Percentiles rank a stretch among this genome's conserved stretches.
These are phyloP conservation scores for Lagocephalus sceleratus DNA, from an alignment of 2,797 vertebrate genomes.

Conservation along the genomic window DNA sequence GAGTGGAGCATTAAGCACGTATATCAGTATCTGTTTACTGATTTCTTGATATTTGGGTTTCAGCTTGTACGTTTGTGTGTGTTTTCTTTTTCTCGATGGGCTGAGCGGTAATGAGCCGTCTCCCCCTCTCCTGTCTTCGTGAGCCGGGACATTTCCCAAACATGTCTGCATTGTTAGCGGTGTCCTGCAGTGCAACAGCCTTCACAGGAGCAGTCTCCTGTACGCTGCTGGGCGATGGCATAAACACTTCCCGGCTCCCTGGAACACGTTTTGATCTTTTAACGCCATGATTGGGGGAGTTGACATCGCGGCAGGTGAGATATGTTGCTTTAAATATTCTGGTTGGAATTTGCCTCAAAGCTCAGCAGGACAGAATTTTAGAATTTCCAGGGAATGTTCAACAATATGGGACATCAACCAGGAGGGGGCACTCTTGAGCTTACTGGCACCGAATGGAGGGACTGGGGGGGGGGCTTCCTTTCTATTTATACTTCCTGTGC, in stretches of 20 bases:
- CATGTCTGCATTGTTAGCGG: slow-evolving; percentile 5
- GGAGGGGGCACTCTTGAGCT: slow-evolving; percentile 66
- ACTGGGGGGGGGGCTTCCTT: slow-evolving; percentile 13
- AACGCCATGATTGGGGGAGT: slow-evolving; percentile 14
- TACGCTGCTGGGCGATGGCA: no score
- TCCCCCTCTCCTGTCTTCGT: background rate
- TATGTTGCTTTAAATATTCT: slow-evolving; percentile 25
- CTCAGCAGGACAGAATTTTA: no score
- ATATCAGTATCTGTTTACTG: no score
- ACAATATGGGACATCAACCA: slow-evolving; percentile 26
- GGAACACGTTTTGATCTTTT: slow-evolving; percentile 18
- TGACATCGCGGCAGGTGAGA: slow-evolving; percentile 24
- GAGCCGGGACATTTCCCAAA: slow-evolving; percentile 9
- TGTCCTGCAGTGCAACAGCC: slow-evolving; percentile 16
- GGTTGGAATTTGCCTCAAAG: background rate
- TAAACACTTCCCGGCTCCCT: slow-evolving; percentile 40
- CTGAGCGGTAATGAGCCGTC: background rate
- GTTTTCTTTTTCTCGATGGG: no score
- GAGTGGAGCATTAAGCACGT: no score
- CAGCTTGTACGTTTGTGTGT: no score
- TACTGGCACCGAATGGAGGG: slow-evolving; percentile 17
- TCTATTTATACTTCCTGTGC: slow-evolving; percentile 66
- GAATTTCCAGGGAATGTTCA: background rate
- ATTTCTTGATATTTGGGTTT: no score
- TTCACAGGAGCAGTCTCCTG: slow-evolving; percentile 19